Evolutionary conservation across 2,113 vertebrate genomes (phyloP), one percentile per base, ranked within the genome.

Genomic region (Daboia siamensis): DNA sequence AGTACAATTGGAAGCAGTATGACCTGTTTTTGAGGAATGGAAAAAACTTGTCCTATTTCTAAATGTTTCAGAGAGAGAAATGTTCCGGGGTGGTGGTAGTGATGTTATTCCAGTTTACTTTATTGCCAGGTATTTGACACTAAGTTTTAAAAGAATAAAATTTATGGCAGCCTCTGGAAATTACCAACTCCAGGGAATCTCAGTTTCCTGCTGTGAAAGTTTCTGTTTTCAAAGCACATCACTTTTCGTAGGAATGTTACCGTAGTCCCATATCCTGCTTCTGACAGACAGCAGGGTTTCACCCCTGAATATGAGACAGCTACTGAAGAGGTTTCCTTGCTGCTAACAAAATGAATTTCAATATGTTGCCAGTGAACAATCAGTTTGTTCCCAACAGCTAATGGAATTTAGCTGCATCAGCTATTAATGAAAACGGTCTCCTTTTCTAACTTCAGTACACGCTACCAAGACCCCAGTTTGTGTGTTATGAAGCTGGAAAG

Each of bases 191-290:
- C 89, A 55, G 97, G 97, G 98, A 98, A 96, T 97, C 97, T 95
- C 85, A n/a, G 97, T 97, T 98, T 98, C 98, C 98, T 98, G 97
- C 97, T 97, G 98, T 96, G 98, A 98, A 98, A 98, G 98, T 98
- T 98, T 98, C 97, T 98, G 95, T 98, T 98, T 99, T 98, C 98
- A 98, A 98, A 98, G 97, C 97, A 96, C 96, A 95, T 98, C 96
- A 95, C 95, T 97, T 97, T 98, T 97, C 96, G 95, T 97, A 98
- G 97, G 97, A 98, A 97, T 96, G 97, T 97, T 98, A 96, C 96
- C 92, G 94, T 96, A 94, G 95, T 97, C 97, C 97, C 97, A 97
- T 98, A 97, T 98, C 97, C 97, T 98, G 93, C 95, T 96, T 97
- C 97, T 98, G 96, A 97, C 94, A 96, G 96, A 97, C 95, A 94